phyloP scores from a whole-genome alignment of 2,113 vertebrate species.

The Ondatra zibethicus region DNA sequence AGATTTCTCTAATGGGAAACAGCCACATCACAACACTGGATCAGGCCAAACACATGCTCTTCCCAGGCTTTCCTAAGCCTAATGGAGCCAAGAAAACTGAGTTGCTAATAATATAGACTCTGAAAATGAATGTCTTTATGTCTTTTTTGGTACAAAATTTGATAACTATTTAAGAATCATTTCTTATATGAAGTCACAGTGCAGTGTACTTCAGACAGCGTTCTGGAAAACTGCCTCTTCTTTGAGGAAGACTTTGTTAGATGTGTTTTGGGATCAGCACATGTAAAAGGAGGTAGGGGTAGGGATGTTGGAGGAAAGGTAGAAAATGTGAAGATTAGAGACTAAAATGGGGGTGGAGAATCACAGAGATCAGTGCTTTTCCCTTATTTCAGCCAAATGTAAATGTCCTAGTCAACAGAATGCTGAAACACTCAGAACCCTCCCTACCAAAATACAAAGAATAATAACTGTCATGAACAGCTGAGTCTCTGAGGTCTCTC shows the following conservation, averaged over 20 bases:
- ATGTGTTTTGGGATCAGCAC: not conserved
- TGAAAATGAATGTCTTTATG: not conserved
- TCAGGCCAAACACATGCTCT: not conserved
- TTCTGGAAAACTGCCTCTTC: not conserved
- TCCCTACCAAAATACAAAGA: not conserved
- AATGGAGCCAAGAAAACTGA: not conserved
- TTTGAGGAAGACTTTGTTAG: not conserved
- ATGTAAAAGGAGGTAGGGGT: not conserved
- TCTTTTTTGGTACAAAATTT: not conserved
- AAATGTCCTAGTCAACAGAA: not conserved
- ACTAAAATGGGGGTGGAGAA: not conserved
- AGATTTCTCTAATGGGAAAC: not conserved
- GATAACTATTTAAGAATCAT: not conserved
- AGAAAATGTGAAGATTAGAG: not conserved
- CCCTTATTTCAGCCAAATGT: not conserved
- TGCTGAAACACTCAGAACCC: not conserved
- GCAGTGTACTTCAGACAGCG: not conserved
- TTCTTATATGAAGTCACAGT: not conserved
- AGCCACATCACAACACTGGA: not conserved
- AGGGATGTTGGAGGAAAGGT: not conserved
- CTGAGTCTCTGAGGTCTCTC: not conserved
- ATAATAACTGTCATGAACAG: not conserved
- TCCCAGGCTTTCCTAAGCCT: not conserved
- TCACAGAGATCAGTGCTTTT: not conserved
- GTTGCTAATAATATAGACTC: not conserved